Evolutionary conservation across 2,888 invertebrate species (phyloP).

Genomic region (Drosophila flavopinicola): DNA sequence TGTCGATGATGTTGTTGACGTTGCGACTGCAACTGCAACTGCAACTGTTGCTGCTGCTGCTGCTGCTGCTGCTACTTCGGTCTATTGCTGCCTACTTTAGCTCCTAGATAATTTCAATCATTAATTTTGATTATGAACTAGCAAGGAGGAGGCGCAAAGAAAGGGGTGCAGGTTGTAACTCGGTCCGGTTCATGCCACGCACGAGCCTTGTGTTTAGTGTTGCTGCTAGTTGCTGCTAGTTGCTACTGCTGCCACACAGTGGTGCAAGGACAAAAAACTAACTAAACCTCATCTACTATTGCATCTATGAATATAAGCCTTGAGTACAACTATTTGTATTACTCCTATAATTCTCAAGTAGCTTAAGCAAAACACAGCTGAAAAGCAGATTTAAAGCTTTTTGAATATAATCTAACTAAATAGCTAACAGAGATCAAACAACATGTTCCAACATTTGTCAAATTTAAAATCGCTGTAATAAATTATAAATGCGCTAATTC

Average conservation of each 20-base stretch:
- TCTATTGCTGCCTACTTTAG: constrained; percentile 66
- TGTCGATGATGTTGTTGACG: constrained; percentile 68
- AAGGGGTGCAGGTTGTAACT: constrained; percentile 18
- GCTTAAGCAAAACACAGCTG: too few species aligned
- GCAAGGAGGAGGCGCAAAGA: constrained; percentile 59
- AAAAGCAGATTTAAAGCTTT: too few species aligned
- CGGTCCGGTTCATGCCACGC: constrained; percentile 51
- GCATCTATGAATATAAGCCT: too few species aligned
- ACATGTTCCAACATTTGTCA: too few species aligned
- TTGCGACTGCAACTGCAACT: constrained; percentile 58
- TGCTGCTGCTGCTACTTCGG: constrained; percentile 16
- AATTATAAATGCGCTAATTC: too few species aligned
- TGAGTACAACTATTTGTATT: too few species aligned
- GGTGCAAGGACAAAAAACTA: constrained; percentile 1
- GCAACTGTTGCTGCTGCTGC: constrained; percentile 24
- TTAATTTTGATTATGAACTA: constrained; percentile 81
- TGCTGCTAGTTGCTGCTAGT: background rate
- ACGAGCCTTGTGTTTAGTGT: constrained; percentile 49
- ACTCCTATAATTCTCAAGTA: too few species aligned
- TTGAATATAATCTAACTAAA: too few species aligned
- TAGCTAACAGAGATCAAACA: too few species aligned
- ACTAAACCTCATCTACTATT: too few species aligned
- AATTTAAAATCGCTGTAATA: too few species aligned
- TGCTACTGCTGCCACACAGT: constrained; percentile 25
- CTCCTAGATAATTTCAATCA: constrained; percentile 82